These are phyloP conservation scores for Herpetotheres cachinnans DNA, from an alignment of 2,113 vertebrate species.

Conservation along the genomic window DNA sequence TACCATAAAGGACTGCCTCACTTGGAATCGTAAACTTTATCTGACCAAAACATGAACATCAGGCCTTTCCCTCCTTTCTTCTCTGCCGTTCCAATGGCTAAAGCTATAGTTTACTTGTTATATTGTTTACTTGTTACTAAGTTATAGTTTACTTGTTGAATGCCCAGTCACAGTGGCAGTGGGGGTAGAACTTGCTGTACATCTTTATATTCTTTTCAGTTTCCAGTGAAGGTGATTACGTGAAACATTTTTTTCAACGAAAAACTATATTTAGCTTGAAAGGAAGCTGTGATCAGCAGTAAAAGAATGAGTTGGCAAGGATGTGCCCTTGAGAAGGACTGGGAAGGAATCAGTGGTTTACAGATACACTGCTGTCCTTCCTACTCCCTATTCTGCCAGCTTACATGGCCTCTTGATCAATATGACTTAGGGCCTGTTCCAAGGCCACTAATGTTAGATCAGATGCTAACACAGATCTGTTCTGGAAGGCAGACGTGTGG, in stretches of 20 bases:
- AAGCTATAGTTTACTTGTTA: background rate
- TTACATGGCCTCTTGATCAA: background rate
- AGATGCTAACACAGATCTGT: background rate
- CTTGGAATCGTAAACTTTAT: background rate
- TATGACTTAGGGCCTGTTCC: background rate
- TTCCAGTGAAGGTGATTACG: background rate
- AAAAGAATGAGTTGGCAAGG: background rate
- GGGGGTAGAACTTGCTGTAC: background rate
- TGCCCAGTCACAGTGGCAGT: background rate
- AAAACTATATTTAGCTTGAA: background rate
- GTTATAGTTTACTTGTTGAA: background rate
- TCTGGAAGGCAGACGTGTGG: background rate
- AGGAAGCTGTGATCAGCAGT: background rate
- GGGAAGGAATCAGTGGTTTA: background rate
- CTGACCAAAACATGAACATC: background rate
- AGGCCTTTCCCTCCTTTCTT: background rate
- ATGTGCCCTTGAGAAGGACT: background rate
- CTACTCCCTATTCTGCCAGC: background rate
- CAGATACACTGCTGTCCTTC: background rate
- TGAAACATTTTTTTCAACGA: background rate
- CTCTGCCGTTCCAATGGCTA: background rate
- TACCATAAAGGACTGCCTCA: background rate
- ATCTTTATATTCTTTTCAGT: background rate
- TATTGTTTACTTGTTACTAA: no score
- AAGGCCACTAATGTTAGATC: background rate